Evolutionary conservation across 2,797 vertebrate genomes (phyloP), one percentile per base, ranked within the genome.

Genomic region (Pseudotriccus pelzelni): DNA sequence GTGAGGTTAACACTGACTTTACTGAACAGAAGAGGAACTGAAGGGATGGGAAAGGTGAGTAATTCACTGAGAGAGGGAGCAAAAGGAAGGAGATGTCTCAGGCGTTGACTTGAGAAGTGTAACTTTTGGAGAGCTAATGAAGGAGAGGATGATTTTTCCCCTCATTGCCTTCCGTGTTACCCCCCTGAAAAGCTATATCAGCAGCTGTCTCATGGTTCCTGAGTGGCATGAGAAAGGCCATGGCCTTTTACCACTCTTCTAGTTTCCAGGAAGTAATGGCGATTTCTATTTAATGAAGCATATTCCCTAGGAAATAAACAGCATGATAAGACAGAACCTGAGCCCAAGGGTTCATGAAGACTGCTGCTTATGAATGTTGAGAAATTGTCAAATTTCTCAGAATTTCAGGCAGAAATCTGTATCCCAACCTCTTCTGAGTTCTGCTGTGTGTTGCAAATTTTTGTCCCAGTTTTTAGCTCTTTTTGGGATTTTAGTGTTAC

Each of bases 91-190:
- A 59, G 4, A 7, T 58, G 41, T 24, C 30, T 89, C n/a, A 41
- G 62, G 6, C 82, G 17, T 14, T 66, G 39, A 19, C 12, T 27
- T 82, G 30, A 90, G 27, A 69, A 60, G 2, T 2, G 0, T 44
- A 52, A 19, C 4, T 88, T 93, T 84, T 39, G n/a, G 19, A 88
- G 12, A 46, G 7, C 14, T 68, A 52, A 8, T 76, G n/a, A 36
- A 70, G n/a, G 3, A 77, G 25, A 59, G n/a, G 7, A 59, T 56
- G n/a, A 39, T 15, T 14, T 55, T 86, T 36, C 13, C 10, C 6
- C n/a, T 16, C 0, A 0, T 36, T 63, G 9, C 21, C 9, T 69
- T 52, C 41, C 67, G 28, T 10, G 2, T 25, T 44, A 4, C 4
- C 10, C 37, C 30, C 15, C 27, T 49, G 36, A 76, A 59, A 87